Evolutionary conservation across 2,888 invertebrate genomes (phyloP), one percentile per base, ranked within the genome.

Genomic region (Ophion ellenae): DNA sequence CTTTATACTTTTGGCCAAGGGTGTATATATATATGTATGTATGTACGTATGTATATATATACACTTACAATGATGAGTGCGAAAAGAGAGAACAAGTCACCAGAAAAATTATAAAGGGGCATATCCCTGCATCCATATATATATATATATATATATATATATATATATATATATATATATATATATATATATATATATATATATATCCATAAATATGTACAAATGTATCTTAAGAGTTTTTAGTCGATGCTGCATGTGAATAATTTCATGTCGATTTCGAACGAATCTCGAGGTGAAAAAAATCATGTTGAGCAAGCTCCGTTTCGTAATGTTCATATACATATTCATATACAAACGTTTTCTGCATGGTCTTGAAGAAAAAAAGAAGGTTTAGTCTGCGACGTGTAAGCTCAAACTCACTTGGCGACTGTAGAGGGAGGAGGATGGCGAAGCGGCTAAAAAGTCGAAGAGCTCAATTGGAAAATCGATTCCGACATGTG

Each of bases 191-290:
- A 47, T 10, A 47, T 47, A 11, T 47, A 47, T 47, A 5, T 53
- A 53, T 17, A 24, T 59, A 71, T 80, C 20, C 57, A 78, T 14
- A 45, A 7, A 45, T 10, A 70, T 32, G 14, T 61, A 79, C 28
- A 45, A 71, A 77, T 71, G 76, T 10, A 24, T 70, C 24, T 80
- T 47, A 53, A 74, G 78, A 81, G 70, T 71, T 70, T 70, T 32
- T 36, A 53, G 69, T 64, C 70, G 59, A 64, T 63, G 70, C n/a
- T 78, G 67, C 69, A 57, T 36, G 63, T 45, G 74, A 78, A 81
- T 78, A 75, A 66, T 64, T 73, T 77, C 36, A 24, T 32, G 36
- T 69, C 63, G 74, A 81, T 45, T 66, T 75, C 47, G 74, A 57
- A 66, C 24, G 6, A 17, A n/a, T 40, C 11, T 61, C 40, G 24